Evolutionary conservation across 2,113 vertebrate genomes (phyloP).

Genomic region (Hydrochoerus hydrochaeris): DNA sequence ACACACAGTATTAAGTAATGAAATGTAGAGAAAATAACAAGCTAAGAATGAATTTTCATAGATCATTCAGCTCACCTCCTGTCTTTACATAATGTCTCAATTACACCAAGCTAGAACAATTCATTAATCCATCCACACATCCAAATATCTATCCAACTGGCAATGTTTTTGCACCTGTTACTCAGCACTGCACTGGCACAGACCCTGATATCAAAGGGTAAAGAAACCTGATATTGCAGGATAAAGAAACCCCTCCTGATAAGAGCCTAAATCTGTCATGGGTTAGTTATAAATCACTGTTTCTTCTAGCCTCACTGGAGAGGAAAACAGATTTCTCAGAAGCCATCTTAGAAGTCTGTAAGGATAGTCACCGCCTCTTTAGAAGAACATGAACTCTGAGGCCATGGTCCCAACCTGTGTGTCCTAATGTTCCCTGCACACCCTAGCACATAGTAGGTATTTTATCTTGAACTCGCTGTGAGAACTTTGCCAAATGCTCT

Average conservation of each 20-base stretch:
- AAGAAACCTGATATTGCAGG: not conserved
- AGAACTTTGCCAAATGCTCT: constrained; percentile 15
- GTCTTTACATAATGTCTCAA: constrained; percentile 22
- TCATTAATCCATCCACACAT: not conserved
- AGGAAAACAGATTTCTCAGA: not conserved
- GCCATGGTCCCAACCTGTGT: not conserved
- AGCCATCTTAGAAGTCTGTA: not conserved
- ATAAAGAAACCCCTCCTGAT: not conserved
- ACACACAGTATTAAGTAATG: not conserved
- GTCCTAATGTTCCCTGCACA: not conserved
- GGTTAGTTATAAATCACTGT: constrained; percentile 29
- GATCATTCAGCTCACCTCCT: not conserved
- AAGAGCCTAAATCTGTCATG: not conserved
- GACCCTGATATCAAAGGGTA: too few relatives aligned
- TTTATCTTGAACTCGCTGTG: not conserved
- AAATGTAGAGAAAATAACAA: constrained; percentile 26
- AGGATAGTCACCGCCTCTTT: not conserved
- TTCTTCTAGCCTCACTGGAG: not conserved
- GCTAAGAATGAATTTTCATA: constrained; percentile 1
- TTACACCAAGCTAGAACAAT: not conserved
- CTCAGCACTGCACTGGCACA: not conserved
- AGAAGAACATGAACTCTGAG: not conserved
- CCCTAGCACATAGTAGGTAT: not conserved
- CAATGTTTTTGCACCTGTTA: not conserved
- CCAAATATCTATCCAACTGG: not conserved